Percentiles rank a stretch among this genome's conserved stretches.
Conservation (phyloP, 2,797 vertebrate species). For the Perodicticus potto region DNA sequence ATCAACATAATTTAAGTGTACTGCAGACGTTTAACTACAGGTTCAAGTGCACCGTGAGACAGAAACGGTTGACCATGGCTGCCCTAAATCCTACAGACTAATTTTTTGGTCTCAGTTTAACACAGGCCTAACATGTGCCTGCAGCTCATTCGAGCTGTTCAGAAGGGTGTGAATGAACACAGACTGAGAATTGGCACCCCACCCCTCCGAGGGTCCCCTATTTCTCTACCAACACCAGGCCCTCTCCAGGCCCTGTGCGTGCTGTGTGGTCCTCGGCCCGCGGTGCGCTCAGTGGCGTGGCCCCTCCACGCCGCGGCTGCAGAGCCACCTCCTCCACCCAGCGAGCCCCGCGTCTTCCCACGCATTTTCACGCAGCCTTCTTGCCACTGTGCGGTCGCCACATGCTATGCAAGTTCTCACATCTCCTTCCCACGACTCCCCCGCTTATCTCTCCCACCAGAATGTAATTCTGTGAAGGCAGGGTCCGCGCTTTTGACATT, state of each 20-base stretch:
- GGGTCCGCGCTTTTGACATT: neutral
- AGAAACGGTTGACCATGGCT: no score
- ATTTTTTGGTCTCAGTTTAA: neutral
- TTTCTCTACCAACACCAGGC: neutral
- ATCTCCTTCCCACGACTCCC: neutral
- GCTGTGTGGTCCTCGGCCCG: rapidly evolving
- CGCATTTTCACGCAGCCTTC: neutral
- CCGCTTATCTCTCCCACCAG: neutral
- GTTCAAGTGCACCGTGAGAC: no score
- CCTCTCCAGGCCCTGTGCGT: neutral
- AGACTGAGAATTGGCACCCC: neutral
- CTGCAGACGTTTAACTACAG: no score
- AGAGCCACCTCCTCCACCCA: neutral
- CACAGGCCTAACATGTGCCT: neutral
- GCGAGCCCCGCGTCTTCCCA: neutral
- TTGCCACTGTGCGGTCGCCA: neutral
- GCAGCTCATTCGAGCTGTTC: neutral
- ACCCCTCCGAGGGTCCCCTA: neutral
- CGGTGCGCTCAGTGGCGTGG: rapidly evolving
- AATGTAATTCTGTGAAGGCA: neutral
- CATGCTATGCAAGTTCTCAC: neutral
- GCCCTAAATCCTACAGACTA: neutral
- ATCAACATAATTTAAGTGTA: no score
- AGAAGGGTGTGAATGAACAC: neutral
- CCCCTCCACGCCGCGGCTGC: neutral